Base-by-base conservation (phyloP, 1,140 invertebrate species). In the Tetragnatha versicolor region DNA sequence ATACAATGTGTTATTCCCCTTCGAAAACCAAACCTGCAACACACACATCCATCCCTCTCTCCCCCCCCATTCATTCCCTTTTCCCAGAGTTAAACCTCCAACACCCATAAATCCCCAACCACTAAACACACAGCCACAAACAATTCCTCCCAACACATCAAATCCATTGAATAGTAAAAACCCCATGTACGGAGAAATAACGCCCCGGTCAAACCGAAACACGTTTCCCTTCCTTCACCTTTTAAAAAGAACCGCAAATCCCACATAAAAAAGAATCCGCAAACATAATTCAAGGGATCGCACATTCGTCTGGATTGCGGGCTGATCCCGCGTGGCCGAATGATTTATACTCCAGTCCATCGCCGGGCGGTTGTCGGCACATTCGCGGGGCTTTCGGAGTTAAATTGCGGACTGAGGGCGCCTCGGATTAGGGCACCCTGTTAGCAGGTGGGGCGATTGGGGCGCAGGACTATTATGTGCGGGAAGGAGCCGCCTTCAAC, bases 321-420 rank as follows among this genome's bases (percentile, higher is more conserved):
- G 29, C 31, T 75, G 55, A 75, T 75, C 72, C 72, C 72, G n/a
- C 25, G 72, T 75, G 72, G 72, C 72, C 72, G 72, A 75, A 75
- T 75, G 72, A 75, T 75, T 75, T 75, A 75, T 75, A 75, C 37
- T 45, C 58, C 20, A 75, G 72, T 75, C 72, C 42, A 75, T 75
- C 20, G 72, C 35, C 39, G 49, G 27, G 72, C 72, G n/a, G n/a
- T n/a, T 58, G 72, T 75, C 72, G 51, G 51, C 72, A 75, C 72
- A 75, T 75, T 75, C 63, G 63, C 55, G 63, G 72, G 72, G 58
- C 72, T 75, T 75, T 75, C 55, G 63, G 72, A 75, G 72, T 75
- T 75, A 75, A 75, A 75, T 63, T 75, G 51, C 42, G 20, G 55
- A 45, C 35, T 25, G 37, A 60, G 60, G 72, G 45, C 72, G 55